Conservation (phyloP, 1,140 invertebrate species). For the Hormaphis cornu region DNA sequence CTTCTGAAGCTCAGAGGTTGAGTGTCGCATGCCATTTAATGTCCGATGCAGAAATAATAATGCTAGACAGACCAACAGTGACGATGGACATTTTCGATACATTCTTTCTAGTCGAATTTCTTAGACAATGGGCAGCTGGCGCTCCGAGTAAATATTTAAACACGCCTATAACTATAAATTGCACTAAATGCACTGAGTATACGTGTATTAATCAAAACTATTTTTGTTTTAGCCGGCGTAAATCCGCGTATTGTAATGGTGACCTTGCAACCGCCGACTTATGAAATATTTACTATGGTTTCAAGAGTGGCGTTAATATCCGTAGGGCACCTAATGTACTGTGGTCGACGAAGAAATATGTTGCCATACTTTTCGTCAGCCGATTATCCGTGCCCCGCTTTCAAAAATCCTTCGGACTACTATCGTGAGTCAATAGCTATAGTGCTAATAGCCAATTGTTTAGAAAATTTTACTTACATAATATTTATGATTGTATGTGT, state of each 20-base stretch:
- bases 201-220: not conserved
- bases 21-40: constrained; percentile 80
- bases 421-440: constrained; percentile 69
- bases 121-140: constrained; percentile 82
- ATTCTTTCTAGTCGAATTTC: constrained; percentile 87
- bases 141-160: constrained; percentile 49
- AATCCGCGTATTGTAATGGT: constrained; percentile 70
- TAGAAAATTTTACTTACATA: constrained; percentile 13
- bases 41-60: constrained; percentile 69
- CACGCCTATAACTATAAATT: not conserved
- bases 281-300: constrained; percentile 92
- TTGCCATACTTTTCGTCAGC: constrained; percentile 86
- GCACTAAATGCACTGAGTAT: not conserved
- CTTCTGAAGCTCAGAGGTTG: constrained; percentile 72
- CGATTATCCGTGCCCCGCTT: constrained; percentile 89
- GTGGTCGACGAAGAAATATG: constrained; percentile 77
- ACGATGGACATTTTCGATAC: constrained; percentile 95
- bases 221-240: constrained; percentile 36
- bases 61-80: constrained; percentile 79
- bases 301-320: constrained; percentile 76
- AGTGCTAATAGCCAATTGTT: too few species aligned
- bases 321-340: constrained; percentile 81
- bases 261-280: constrained; percentile 85
- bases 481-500: not conserved
- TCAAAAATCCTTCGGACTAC: constrained; percentile 93